phyloP scores from a whole-genome alignment of 2,888 invertebrate species.

The Actias luna region DNA sequence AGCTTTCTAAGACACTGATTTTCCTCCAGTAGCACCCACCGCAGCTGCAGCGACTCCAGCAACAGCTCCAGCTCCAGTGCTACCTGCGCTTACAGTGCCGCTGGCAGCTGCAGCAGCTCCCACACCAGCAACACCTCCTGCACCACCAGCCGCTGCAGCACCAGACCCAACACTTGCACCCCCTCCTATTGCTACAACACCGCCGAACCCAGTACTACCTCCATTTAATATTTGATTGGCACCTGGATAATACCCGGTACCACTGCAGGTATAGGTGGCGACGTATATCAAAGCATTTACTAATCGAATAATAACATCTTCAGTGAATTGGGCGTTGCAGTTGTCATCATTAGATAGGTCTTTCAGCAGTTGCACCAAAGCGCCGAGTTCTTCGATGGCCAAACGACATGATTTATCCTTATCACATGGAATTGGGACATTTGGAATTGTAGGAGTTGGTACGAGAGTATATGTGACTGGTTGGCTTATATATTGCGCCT shows the following conservation, averaged over 20 bases:
- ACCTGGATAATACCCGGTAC: neutral
- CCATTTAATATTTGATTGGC: neutral
- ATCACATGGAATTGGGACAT: neutral
- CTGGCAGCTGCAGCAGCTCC: neutral
- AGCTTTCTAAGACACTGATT: neutral
- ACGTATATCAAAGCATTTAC: neutral
- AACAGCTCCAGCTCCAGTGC: neutral
- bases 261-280: neutral
- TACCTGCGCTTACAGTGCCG: neutral
- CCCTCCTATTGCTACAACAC: neutral
- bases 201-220: neutral
- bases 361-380: slow-evolving; percentile 2
- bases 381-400: slow-evolving; percentile 1
- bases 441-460: neutral
- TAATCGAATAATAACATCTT: slow-evolving; percentile 1
- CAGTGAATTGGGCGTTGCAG: neutral
- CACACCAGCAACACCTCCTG: neutral
- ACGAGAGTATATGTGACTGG: slow-evolving; percentile 1
- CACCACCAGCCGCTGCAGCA: neutral
- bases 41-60: neutral
- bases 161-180: neutral
- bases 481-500: neutral
- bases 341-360: neutral
- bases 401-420: neutral
- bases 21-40: neutral